Conservation (phyloP, 2,888 invertebrate genomes). For the Schizaphis graminum region DNA sequence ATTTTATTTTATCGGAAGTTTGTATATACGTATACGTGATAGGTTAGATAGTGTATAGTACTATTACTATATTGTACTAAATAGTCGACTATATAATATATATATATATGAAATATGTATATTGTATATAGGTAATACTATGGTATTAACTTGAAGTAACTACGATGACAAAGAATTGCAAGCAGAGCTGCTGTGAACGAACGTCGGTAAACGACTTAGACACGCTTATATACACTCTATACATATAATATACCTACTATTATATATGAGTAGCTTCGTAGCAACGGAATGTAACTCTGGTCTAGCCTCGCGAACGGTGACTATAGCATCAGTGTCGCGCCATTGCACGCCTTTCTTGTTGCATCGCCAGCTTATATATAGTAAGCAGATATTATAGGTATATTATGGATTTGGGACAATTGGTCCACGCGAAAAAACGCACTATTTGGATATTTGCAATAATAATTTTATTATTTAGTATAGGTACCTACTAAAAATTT, state of each 20-base stretch:
- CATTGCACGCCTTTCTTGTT: conserved; percentile 44
- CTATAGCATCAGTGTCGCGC: conserved; percentile 25
- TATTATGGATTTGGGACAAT: background rate
- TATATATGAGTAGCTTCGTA: conserved; percentile 7
- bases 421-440: background rate
- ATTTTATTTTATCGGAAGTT: background rate
- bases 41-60: background rate
- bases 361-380: background rate
- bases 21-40: background rate
- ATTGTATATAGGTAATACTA: background rate
- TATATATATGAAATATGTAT: background rate
- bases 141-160: background rate
- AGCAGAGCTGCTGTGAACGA: background rate
- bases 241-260: conserved; percentile 5
- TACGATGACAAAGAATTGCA: background rate
- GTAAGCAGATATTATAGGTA: background rate
- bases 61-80: background rate
- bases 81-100: background rate
- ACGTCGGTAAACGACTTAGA: conserved; percentile 38
- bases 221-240: conserved; percentile 8
- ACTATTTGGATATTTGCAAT: background rate
- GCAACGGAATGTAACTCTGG: conserved; percentile 61
- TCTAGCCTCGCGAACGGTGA: conserved; percentile 25
- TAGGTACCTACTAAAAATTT: background rate
- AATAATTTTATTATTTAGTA: background rate